Percentiles rank a stretch among this genome's conserved stretches.
Conservation (phyloP, 2,888 invertebrate genomes). For the Bedellia somnulentella region DNA sequence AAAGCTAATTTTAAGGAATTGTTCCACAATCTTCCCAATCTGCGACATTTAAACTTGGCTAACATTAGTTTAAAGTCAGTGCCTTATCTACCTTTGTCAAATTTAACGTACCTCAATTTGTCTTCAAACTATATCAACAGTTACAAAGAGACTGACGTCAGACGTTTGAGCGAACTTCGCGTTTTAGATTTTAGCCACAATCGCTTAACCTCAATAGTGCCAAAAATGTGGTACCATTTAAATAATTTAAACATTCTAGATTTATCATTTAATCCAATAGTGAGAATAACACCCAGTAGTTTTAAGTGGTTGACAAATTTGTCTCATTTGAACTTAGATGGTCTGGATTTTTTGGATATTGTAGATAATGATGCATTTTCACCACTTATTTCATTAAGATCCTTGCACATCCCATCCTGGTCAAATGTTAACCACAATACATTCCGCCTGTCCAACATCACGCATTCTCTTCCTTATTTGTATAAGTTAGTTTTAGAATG, state of each 20-base stretch:
- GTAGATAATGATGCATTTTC: constrained; percentile 76
- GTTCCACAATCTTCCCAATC: constrained; percentile 81
- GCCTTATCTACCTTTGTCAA: constrained; percentile 76
- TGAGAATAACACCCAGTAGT: constrained; percentile 71
- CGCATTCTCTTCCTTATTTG: constrained; percentile 72
- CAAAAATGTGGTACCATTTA: constrained; percentile 73
- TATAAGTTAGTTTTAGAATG: constrained; percentile 77
- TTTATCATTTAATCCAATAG: constrained; percentile 79
- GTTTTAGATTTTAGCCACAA: constrained; percentile 77
- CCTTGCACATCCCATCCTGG: constrained; percentile 73
- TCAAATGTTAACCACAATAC: constrained; percentile 71
- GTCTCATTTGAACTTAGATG: constrained; percentile 74
- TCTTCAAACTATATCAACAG: constrained; percentile 77
- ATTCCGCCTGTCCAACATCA: constrained; percentile 68
- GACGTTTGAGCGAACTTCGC: constrained; percentile 70
- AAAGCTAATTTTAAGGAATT: constrained; percentile 86
- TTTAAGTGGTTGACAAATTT: constrained; percentile 71
- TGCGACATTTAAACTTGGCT: constrained; percentile 76
- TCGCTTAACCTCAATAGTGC: constrained; percentile 72
- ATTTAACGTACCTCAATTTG: constrained; percentile 77
- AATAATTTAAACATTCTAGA: constrained; percentile 74
- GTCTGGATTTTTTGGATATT: constrained; percentile 71
- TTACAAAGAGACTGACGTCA: constrained; percentile 70
- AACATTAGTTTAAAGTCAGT: constrained; percentile 75
- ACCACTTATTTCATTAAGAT: constrained; percentile 70